Conservation (phyloP, 2,888 invertebrate genomes). For the Protonemura montana region DNA sequence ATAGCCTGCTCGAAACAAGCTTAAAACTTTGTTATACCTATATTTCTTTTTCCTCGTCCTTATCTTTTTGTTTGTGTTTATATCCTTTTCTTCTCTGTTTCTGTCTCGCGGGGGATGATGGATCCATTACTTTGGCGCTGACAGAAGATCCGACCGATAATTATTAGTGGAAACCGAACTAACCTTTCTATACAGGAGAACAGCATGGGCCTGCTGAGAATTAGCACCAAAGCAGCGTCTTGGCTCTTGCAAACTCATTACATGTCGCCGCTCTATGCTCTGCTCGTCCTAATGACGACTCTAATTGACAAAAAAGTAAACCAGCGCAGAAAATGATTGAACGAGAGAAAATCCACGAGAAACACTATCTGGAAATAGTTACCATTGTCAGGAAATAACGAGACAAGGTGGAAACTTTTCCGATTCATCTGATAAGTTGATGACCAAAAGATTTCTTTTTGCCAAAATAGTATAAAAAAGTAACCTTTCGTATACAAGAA, state of each 20-base stretch:
- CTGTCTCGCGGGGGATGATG: conserved; percentile 62
- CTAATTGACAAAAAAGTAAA: conserved; percentile 35
- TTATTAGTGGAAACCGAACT: conserved; percentile 47
- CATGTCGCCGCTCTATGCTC: not conserved
- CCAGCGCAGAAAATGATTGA: conserved; percentile 45
- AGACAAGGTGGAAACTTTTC: not conserved
- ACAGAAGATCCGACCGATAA: conserved; percentile 53
- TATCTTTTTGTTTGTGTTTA: conserved; percentile 14
- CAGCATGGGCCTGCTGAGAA: conserved; percentile 24
- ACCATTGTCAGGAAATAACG: not conserved
- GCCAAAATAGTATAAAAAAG: not conserved
- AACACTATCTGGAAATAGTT: not conserved
- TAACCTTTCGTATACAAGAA: too few relatives aligned
- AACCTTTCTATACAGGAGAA: conserved; percentile 40
- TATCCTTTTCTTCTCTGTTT: conserved; percentile 50
- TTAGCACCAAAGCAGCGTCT: not conserved
- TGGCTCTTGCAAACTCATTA: conserved; percentile 44
- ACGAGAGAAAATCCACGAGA: conserved; percentile 39
- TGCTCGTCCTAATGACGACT: conserved; percentile 40
- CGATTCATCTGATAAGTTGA: not conserved
- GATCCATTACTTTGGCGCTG: conserved; percentile 62
- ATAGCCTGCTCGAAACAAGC: conserved; percentile 49
- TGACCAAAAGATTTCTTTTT: not conserved
- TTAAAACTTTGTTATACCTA: conserved; percentile 50
- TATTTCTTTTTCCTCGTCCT: conserved; percentile 36